A percentile compares a stretch with the other conserved stretches of the same genome.
phyloP scores from a whole-genome alignment of 1,140 invertebrate genomes.

The Rhopalosiphum padi region DNA sequence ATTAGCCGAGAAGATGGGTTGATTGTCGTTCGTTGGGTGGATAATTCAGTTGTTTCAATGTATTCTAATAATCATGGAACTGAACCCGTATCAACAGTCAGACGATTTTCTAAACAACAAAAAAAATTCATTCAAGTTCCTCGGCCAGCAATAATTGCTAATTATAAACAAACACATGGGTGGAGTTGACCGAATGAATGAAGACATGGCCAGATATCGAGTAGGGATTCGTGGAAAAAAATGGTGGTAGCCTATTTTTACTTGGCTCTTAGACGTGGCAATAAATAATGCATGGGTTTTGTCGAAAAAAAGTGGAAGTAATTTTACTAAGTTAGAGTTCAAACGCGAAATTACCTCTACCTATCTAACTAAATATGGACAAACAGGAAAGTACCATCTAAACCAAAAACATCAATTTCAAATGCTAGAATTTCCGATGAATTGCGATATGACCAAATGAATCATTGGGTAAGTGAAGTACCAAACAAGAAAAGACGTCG shows the following conservation, averaged over 20 bases:
- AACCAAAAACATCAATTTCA: not conserved
- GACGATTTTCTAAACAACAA: constrained; percentile 59
- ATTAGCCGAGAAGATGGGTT: not conserved
- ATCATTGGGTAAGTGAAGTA: not conserved
- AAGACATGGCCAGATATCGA: constrained; percentile 59
- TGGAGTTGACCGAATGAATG: constrained; percentile 60
- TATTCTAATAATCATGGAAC: constrained; percentile 59
- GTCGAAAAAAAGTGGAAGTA: not conserved
- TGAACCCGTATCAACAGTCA: constrained; percentile 58
- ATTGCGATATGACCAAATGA: not conserved
- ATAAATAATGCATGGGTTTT: constrained; percentile 51
- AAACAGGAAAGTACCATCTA: not conserved
- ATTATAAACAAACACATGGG: constrained; percentile 59
- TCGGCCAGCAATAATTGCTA: constrained; percentile 59
- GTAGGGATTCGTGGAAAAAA: constrained; percentile 60
- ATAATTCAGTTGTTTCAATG: constrained; percentile 60
- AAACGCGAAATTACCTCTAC: constrained; percentile 17
- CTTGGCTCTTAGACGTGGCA: constrained; percentile 58
- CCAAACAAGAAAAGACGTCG: constrained; percentile 4
- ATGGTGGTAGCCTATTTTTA: constrained; percentile 60
- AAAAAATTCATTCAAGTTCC: constrained; percentile 58
- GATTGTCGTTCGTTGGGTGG: constrained; percentile 58
- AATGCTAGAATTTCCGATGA: not conserved
- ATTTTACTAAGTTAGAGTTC: not conserved
- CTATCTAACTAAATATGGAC: constrained; percentile 1